Conservation (phyloP, 2,888 invertebrate species). For the Amblyjoppa proteus region DNA sequence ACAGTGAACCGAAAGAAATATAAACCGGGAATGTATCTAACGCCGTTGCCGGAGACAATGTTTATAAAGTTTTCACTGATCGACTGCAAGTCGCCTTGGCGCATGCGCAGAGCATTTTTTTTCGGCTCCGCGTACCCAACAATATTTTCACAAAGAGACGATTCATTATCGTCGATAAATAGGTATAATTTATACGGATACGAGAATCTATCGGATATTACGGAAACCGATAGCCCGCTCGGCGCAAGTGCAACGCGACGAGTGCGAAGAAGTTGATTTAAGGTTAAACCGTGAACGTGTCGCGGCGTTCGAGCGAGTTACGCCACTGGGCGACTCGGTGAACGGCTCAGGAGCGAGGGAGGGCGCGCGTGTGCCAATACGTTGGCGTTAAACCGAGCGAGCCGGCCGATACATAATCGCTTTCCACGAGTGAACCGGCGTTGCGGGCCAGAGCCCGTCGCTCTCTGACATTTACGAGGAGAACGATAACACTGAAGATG, state of each 20-base stretch:
- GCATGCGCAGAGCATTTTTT: too few species aligned
- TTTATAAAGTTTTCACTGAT: too few species aligned
- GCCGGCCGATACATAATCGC: constrained; percentile 68
- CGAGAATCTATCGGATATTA: neutral
- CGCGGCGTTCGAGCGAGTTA: constrained; percentile 50
- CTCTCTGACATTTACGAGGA: constrained; percentile 67
- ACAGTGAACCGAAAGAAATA: neutral
- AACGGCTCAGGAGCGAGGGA: constrained; percentile 15
- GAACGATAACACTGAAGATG: constrained; percentile 71
- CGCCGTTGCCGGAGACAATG: too few species aligned
- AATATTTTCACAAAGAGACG: too few species aligned
- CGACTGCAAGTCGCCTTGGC: too few species aligned
- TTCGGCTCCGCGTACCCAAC: too few species aligned
- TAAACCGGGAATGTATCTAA: neutral
- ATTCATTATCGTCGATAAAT: too few species aligned
- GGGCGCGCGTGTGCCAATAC: constrained; percentile 56
- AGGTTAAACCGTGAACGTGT: constrained; percentile 39
- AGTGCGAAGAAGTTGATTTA: constrained; percentile 53
- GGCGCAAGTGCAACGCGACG: neutral
- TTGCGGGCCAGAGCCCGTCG: constrained; percentile 39
- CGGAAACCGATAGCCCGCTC: constrained; percentile 10
- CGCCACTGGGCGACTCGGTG: constrained; percentile 36
- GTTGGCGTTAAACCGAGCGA: constrained; percentile 59
- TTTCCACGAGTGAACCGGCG: constrained; percentile 65
- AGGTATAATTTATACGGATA: too few species aligned